Percentiles rank a stretch among this genome's conserved stretches.
Conservation (phyloP, 2,888 invertebrate species). For the Lampropteryx suffumata region DNA sequence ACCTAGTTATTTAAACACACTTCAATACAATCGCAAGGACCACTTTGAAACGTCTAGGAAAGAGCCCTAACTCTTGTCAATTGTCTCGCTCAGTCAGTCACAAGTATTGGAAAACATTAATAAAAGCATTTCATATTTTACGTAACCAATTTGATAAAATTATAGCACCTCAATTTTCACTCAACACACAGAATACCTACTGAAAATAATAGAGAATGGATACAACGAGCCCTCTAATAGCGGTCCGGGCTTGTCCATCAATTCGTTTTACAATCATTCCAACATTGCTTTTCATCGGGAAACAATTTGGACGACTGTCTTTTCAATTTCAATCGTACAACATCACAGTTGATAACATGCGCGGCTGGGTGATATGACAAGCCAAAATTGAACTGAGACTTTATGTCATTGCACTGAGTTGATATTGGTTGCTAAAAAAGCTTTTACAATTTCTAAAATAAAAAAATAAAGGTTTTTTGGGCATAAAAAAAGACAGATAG, state of each 20-base stretch:
- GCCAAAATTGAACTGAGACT: no score
- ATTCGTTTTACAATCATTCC: conserved; percentile 46
- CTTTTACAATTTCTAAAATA: no score
- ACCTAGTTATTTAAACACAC: no score
- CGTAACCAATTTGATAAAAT: no score
- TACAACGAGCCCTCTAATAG: conserved; percentile 32
- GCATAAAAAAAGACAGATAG: no score
- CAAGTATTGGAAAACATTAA: not conserved
- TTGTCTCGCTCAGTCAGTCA: no score
- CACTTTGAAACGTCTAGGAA: no score
- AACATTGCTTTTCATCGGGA: conserved; percentile 54
- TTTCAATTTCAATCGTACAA: conserved; percentile 37
- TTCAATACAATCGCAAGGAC: no score
- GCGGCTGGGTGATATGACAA: not conserved
- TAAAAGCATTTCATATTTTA: not conserved
- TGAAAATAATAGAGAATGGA: conserved; percentile 7
- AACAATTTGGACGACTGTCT: conserved; percentile 47
- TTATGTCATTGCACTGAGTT: no score
- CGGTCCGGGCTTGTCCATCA: conserved; percentile 35
- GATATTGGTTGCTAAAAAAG: no score
- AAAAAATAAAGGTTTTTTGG: no score
- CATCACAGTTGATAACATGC: not conserved
- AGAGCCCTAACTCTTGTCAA: no score
- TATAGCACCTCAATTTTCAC: not conserved
- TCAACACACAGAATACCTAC: conserved; percentile 8